phyloP scores from a whole-genome alignment of 1,140 invertebrate species.

The Dufourea novaeangliae region DNA sequence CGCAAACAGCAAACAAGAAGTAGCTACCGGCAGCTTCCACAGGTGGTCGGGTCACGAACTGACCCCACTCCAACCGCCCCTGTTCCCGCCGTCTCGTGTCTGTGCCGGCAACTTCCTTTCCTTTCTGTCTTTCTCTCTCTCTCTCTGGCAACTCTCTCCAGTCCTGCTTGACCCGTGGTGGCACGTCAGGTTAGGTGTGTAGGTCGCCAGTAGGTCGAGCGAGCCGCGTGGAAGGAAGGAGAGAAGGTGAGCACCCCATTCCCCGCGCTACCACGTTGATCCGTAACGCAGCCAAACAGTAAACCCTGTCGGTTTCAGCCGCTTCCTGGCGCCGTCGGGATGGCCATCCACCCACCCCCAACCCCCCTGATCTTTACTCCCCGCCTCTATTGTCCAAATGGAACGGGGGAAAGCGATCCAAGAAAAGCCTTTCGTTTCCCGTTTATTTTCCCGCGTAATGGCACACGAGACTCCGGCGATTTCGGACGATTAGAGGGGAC shows the following conservation, averaged over 20 bases:
- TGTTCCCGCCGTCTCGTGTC: conserved; percentile 34
- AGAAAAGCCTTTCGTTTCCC: not conserved
- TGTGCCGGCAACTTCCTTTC: conserved; percentile 14
- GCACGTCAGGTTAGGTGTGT: conserved; percentile 51
- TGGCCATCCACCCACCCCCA: not conserved
- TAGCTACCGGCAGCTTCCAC: conserved; percentile 76
- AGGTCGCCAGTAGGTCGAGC: conserved; percentile 50
- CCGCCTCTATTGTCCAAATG: not conserved
- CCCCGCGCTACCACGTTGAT: conserved; percentile 30
- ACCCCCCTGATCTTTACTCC: not conserved
- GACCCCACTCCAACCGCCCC: conserved; percentile 71
- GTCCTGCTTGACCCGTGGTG: conserved; percentile 47
- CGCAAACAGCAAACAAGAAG: conserved; percentile 75
- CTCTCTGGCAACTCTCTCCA: conserved; percentile 12
- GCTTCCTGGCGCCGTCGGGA: conserved; percentile 29
- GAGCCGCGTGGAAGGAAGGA: conserved; percentile 16
- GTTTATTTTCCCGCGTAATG: conserved; percentile 30
- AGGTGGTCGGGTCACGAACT: conserved; percentile 79
- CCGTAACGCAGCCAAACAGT: conserved; percentile 31
- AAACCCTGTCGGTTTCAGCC: conserved; percentile 38
- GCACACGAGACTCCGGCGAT: not conserved
- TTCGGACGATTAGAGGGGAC: not conserved
- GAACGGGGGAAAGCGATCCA: not conserved
- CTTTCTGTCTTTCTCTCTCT: conserved; percentile 10
- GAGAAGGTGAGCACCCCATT: conserved; percentile 35